Evolutionary conservation across 2,113 vertebrate species (phyloP).

Genomic region (Numenius arquata): DNA sequence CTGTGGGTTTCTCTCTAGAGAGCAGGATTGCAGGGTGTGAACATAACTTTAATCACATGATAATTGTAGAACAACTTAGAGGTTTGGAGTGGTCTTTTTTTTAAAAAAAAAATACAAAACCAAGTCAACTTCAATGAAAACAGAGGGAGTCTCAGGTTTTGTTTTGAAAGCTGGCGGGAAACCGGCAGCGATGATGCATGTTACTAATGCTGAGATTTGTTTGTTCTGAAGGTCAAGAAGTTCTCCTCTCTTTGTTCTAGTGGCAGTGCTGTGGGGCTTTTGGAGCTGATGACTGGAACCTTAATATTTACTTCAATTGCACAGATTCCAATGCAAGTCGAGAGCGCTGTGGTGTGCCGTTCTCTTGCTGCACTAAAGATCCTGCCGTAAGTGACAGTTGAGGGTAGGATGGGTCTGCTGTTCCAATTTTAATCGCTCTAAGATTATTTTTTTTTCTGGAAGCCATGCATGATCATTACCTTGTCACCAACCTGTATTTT

Average conservation of each 20-base stretch:
- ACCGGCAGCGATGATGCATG: neutral
- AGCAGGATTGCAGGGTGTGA: neutral
- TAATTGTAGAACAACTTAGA: neutral
- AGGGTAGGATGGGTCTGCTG: neutral
- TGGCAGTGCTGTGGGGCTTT: constrained; percentile 98
- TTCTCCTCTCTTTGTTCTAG: constrained; percentile 68
- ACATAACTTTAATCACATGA: neutral
- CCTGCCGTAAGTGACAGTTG: constrained; percentile 81
- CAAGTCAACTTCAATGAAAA: neutral
- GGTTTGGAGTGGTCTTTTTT: neutral
- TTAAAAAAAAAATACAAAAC: neutral
- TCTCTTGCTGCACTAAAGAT: constrained; percentile 97
- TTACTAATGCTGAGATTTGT: neutral
- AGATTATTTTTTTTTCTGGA: neutral
- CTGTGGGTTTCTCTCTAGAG: neutral
- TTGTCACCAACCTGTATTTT: neutral
- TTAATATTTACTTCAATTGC: constrained; percentile 99
- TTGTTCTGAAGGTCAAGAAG: neutral
- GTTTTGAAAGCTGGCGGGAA: neutral
- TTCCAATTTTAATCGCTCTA: neutral
- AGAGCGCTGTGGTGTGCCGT: constrained; percentile 94
- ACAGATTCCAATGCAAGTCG: constrained; percentile 92
- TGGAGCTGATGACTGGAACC: constrained; percentile 95
- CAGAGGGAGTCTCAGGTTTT: neutral
- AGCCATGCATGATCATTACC: neutral